Conservation (phyloP, 2,888 invertebrate species). For the Xanthia togata region DNA sequence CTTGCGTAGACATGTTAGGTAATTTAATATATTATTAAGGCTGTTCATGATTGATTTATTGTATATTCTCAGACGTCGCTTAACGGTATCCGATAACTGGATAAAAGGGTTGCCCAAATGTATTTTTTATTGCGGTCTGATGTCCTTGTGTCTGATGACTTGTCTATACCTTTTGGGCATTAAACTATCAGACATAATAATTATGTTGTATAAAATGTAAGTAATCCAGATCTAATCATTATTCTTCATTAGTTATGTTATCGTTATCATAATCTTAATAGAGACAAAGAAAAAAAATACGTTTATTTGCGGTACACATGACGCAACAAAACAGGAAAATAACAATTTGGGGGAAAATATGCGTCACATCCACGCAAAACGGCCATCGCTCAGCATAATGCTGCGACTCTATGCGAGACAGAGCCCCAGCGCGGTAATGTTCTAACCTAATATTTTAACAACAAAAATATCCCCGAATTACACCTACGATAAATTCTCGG, state of each 20-base stretch:
- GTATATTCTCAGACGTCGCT: conserved; percentile 19
- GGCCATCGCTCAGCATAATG: too few species aligned
- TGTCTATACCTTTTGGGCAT: background rate
- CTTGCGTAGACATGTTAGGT: conserved; percentile 17
- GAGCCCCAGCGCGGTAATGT: too few species aligned
- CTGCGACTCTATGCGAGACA: too few species aligned
- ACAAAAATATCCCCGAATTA: background rate
- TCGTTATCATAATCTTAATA: conserved; percentile 9
- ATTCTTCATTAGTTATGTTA: background rate
- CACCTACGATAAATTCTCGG: background rate
- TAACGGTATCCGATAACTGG: conserved; percentile 19
- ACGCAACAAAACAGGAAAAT: too few species aligned
- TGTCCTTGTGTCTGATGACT: background rate
- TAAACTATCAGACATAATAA: background rate
- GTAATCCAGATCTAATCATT: background rate
- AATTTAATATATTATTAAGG: conserved; percentile 30
- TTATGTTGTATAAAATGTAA: background rate
- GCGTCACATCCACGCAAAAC: too few species aligned
- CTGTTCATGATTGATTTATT: conserved; percentile 35
- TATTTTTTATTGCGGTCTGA: conserved; percentile 2
- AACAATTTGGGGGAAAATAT: too few species aligned
- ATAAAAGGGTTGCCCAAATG: conserved; percentile 29
- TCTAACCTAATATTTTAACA: background rate
- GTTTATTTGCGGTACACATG: too few species aligned
- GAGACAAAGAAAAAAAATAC: too few species aligned